These are phyloP conservation scores for Sebastes taczanowskii DNA, from an alignment of 2,797 vertebrate species.

Conservation along the genomic window DNA sequence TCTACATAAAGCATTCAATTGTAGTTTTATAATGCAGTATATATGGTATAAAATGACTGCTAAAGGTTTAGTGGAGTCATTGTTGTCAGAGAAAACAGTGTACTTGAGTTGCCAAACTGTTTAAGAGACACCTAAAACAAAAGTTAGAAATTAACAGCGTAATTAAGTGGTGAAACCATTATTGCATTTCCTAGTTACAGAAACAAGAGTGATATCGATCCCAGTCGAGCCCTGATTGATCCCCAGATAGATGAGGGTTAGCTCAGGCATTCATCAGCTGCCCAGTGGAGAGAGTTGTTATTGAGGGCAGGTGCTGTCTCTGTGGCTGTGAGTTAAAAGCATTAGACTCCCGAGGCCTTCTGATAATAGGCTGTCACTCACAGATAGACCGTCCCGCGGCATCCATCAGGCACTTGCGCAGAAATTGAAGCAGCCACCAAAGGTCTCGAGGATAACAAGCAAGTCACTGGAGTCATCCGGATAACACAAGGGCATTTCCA, in stretches of 20 bases:
- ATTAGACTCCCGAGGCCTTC: constrained; percentile 82
- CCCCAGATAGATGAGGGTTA: constrained; percentile 80
- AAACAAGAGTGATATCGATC: constrained; percentile 86
- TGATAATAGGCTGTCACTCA: constrained; percentile 85
- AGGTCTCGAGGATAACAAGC: constrained; percentile 73
- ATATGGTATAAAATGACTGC: neutral
- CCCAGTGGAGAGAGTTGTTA: constrained; percentile 76
- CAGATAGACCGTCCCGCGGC: constrained; percentile 54
- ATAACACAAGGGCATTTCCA: constrained; percentile 56
- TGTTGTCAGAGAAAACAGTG: constrained; percentile 16
- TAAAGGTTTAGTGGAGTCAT: neutral
- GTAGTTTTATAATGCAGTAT: neutral
- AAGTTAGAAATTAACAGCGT: constrained; percentile 83
- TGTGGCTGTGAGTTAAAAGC: constrained; percentile 81
- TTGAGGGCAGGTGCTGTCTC: constrained; percentile 82
- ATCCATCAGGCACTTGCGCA: constrained; percentile 69
- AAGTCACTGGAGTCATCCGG: constrained; percentile 65
- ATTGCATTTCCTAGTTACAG: constrained; percentile 84
- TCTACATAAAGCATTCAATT: neutral
- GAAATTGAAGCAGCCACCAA: constrained; percentile 72
- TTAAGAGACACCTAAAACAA: constrained; percentile 70
- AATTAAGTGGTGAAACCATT: constrained; percentile 85
- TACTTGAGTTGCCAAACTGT: constrained; percentile 63
- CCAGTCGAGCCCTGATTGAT: constrained; percentile 81
- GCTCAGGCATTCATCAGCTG: constrained; percentile 84